phyloP scores from a whole-genome alignment of 30 jellyfish, hydroid and myxozoan genomes.

The Hydractinia echinata region DNA sequence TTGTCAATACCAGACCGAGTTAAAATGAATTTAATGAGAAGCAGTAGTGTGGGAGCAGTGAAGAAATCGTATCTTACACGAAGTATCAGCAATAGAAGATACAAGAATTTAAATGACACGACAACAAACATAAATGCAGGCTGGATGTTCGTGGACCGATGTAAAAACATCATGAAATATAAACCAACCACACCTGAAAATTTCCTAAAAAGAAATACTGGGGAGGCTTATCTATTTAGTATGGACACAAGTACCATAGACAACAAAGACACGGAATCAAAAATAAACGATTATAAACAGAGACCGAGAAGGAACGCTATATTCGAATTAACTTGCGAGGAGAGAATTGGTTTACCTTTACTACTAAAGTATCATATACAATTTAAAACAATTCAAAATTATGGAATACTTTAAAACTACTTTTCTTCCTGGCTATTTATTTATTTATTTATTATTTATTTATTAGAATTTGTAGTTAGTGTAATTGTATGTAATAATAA shows the following conservation, averaged over 20 bases:
- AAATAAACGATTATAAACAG: background rate
- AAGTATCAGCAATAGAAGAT: background rate
- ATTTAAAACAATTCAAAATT: conserved; percentile 8
- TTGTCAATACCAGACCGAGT: too few relatives aligned
- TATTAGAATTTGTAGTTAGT: too few relatives aligned
- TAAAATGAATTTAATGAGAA: too few relatives aligned
- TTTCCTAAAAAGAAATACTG: background rate
- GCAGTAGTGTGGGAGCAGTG: too few relatives aligned
- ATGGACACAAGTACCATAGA: background rate
- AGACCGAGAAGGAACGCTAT: conserved; percentile 15
- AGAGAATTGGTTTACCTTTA: conserved; percentile 12
- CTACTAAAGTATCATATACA: conserved; percentile 5
- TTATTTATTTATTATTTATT: too few relatives aligned
- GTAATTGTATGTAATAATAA: too few relatives aligned
- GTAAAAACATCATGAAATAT: conserved; percentile 1
- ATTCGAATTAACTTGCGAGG: conserved; percentile 15
- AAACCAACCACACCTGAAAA: background rate
- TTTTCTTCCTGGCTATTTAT: too few relatives aligned
- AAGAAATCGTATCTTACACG: too few relatives aligned
- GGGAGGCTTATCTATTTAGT: background rate
- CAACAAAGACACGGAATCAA: background rate
- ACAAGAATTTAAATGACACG: background rate
- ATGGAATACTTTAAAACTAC: background rate
- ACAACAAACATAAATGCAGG: conserved; percentile 8
- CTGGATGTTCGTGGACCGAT: conserved; percentile 8